Conservation (phyloP, 2,888 invertebrate species). For the Beris morrisii region DNA sequence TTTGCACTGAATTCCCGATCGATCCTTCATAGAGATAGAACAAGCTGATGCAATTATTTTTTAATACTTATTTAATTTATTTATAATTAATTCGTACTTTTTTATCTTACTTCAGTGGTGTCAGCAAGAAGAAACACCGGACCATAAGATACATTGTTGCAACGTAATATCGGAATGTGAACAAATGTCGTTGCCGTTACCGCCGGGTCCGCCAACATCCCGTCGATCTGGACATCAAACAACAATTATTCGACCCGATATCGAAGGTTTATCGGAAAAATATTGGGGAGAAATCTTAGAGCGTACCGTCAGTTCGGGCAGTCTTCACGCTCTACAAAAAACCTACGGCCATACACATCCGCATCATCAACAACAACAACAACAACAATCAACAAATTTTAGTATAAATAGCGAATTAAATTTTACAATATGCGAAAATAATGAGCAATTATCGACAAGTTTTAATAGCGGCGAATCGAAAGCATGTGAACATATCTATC, state of each 20-base stretch:
- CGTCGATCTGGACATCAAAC: constrained; percentile 44
- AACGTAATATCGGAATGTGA: constrained; percentile 54
- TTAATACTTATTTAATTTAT: too few relatives aligned
- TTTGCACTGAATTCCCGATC: too few relatives aligned
- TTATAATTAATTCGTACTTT: too few relatives aligned
- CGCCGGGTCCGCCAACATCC: constrained; percentile 52
- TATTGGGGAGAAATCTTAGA: constrained; percentile 79
- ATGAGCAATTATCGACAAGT: constrained; percentile 36
- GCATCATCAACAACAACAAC: constrained; percentile 45
- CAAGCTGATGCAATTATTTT: too few relatives aligned
- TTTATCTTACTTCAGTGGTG: constrained; percentile 48
- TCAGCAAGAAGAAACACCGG: constrained; percentile 51
- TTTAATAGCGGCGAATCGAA: constrained; percentile 51
- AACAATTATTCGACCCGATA: constrained; percentile 57
- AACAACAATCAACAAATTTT: constrained; percentile 51
- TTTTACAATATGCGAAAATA: constrained; percentile 42
- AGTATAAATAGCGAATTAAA: constrained; percentile 54
- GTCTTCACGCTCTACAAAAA: constrained; percentile 69
- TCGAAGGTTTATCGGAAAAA: constrained; percentile 70
- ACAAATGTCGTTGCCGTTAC: constrained; percentile 54
- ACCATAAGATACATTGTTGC: constrained; percentile 54
- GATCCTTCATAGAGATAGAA: too few relatives aligned
- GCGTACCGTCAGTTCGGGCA: constrained; percentile 73
- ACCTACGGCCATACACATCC: constrained; percentile 48
- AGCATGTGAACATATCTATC: constrained; percentile 54